Evolutionary conservation across 2,797 vertebrate genomes (phyloP), one percentile per base, ranked within the genome.

Genomic region (Phoeniculus purpureus): DNA sequence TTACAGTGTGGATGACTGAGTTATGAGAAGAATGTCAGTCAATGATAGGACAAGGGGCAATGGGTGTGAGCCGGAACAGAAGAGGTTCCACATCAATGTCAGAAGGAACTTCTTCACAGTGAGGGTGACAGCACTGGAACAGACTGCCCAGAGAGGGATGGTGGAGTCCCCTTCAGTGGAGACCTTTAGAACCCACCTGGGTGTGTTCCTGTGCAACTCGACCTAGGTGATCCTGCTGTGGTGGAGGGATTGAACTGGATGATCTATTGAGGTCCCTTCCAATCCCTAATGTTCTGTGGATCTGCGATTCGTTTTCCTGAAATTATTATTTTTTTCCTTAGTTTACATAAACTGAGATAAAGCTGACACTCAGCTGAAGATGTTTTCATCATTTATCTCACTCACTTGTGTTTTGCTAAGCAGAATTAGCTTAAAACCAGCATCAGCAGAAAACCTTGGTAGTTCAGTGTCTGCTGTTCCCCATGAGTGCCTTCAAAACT

Each of bases 341-440:
- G 37, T 37, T 37, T 37, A 37, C 12, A 37, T 75, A 94, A 95
- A n/a, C 12, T 60, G 68, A 96, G 96, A 65, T 43, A 80, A 74
- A 67, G 15, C 17, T 93, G 37, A 75, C 81, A 70, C 70, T 76
- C 62, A 84, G n/a, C 65, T 94, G 64, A 50, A 86, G 81, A 64
- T 8, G 78, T 34, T 76, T 15, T 84, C 58, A 92, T 84, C 25
- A 90, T 95, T 93, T 97, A 60, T 90, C 78, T 86, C 85, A 48
- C 45, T 95, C 93, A 72, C 32, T 55, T n/a, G 14, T 93, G 47
- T 85, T 80, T 91, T 65, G 74, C 21, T 92, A 97, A 96, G 90
- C 67, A 90, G 62, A 94, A 74, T 47, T 95, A 89, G 93, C 54
- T 79, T 91, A 85, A 96, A 97, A 96, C 96, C 81, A 96, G 12